Evolutionary conservation across 2,113 vertebrate species (phyloP).

Genomic region (Megatriorchis doriae): DNA sequence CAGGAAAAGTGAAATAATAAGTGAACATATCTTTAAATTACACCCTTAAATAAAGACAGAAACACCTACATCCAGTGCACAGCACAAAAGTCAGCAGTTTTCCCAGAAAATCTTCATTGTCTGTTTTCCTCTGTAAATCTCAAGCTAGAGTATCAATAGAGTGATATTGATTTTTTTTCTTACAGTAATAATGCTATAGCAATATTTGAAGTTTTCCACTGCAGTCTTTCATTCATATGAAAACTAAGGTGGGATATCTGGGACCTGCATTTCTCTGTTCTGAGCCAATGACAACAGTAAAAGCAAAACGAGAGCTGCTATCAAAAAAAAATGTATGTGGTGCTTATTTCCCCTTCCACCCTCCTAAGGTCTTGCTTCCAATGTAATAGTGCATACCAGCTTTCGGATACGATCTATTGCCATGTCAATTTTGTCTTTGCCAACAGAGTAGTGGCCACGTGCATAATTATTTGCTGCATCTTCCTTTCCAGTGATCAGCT

Average conservation of each 20-base stretch:
- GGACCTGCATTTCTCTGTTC: background rate
- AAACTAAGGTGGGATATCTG: background rate
- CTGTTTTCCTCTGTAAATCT: background rate
- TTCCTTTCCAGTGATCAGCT: constrained; percentile 75
- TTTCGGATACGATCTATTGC: constrained; percentile 73
- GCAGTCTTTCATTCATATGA: background rate
- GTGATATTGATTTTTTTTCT: background rate
- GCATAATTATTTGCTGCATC: constrained; percentile 78
- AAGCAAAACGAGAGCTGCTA: background rate
- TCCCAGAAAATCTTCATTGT: background rate
- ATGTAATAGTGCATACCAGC: constrained; percentile 45
- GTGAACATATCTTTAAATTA: background rate
- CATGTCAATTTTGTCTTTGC: constrained; percentile 73
- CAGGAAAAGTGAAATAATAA: background rate
- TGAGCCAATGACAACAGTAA: background rate
- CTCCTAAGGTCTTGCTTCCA: background rate
- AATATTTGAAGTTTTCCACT: background rate
- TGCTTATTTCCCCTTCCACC: background rate
- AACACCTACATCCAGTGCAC: background rate
- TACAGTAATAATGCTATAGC: background rate
- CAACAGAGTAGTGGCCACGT: constrained; percentile 73
- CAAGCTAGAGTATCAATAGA: background rate
- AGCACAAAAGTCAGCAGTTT: background rate
- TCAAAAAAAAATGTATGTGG: background rate
- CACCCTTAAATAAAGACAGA: background rate